Percentiles rank a stretch among this genome's conserved stretches.
These are phyloP conservation scores for Gnathochromis pfefferi DNA, from an alignment of 2,113 vertebrate species.

Conservation along the genomic window DNA sequence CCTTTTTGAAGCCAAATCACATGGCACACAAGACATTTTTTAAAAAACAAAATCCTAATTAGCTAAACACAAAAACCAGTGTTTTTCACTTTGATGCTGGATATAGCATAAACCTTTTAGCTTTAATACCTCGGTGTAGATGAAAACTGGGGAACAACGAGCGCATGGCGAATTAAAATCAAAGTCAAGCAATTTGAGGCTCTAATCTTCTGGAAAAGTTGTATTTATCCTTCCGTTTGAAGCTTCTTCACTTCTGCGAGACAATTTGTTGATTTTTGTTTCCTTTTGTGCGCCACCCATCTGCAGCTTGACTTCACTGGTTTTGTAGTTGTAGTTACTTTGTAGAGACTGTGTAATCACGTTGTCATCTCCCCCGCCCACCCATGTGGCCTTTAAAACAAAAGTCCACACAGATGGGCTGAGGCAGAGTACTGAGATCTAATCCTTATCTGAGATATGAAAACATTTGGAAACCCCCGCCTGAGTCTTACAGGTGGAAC, in stretches of 20 bases:
- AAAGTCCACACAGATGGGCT: slow-evolving; percentile 23
- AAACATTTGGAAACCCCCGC: background rate
- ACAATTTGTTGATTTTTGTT: background rate
- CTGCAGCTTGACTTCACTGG: background rate
- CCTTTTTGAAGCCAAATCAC: background rate
- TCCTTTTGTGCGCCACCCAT: background rate
- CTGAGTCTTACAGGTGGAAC: background rate
- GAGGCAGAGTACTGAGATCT: background rate
- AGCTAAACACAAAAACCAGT: background rate
- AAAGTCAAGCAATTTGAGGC: background rate
- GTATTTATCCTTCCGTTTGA: background rate
- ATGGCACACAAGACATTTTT: background rate
- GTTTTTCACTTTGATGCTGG: background rate
- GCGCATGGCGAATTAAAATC: background rate
- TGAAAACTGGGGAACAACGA: background rate
- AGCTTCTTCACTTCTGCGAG: background rate
- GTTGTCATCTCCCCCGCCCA: background rate
- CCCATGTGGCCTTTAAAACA: slow-evolving; percentile 6
- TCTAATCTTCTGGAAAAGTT: background rate
- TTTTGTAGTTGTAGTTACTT: background rate
- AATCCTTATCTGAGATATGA: background rate
- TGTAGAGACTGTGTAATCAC: slow-evolving; percentile 6
- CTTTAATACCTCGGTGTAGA: background rate
- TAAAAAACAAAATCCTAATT: background rate
- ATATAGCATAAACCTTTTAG: background rate